Conservation (phyloP, 2,888 invertebrate genomes). For the Gibbula magus region DNA sequence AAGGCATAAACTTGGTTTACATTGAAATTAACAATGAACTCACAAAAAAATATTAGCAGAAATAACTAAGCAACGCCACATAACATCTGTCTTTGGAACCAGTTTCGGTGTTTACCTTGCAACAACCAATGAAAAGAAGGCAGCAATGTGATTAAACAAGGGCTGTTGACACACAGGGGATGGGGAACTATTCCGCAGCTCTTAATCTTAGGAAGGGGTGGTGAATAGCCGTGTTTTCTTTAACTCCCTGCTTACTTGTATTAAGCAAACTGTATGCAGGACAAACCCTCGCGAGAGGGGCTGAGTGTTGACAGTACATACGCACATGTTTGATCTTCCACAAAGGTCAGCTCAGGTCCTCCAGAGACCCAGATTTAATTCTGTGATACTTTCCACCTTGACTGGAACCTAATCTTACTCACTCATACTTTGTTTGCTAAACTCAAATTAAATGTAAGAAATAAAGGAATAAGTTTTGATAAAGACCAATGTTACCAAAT, state of each 20-base stretch:
- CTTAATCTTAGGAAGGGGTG: constrained; percentile 21
- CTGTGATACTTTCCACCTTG: no score
- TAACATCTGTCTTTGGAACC: constrained; percentile 8
- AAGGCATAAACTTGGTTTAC: not conserved
- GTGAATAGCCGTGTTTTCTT: constrained; percentile 16
- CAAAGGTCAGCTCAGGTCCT: not conserved
- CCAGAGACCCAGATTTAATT: no score
- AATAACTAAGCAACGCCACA: constrained; percentile 24
- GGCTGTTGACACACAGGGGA: constrained; percentile 4
- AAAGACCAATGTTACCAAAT: no score
- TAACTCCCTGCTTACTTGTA: constrained; percentile 10
- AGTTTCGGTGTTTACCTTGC: not conserved
- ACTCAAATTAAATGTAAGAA: no score
- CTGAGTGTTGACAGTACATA: not conserved
- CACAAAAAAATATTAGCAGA: constrained; percentile 15
- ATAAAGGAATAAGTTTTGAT: no score
- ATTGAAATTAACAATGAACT: not conserved
- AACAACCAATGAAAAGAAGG: constrained; percentile 17
- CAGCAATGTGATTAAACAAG: constrained; percentile 3
- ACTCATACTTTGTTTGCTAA: no score
- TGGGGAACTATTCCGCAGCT: constrained; percentile 1
- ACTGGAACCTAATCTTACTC: no score
- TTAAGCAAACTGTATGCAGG: not conserved
- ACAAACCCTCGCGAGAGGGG: not conserved
- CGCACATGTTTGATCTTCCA: not conserved